Base-by-base conservation (phyloP, 2,113 vertebrate genomes). In the Plotosus lineatus region DNA sequence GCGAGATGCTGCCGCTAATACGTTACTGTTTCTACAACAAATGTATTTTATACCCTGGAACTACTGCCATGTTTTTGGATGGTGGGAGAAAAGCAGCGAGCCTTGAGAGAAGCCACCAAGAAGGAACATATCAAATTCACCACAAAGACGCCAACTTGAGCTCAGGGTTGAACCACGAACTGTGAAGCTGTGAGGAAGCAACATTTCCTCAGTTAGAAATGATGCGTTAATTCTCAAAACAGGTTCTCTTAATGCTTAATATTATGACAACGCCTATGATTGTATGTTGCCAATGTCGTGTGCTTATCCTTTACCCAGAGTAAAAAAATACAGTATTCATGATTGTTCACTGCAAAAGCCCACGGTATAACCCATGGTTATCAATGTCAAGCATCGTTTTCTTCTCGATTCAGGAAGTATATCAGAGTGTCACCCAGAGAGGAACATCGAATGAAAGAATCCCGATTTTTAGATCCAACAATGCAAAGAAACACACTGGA, bases 331-430 rank as follows among this genome's bases (percentile, higher is more conserved):
- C 33, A 38, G 4, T 56, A 78, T 31, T 81, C 85, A 33, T 84
- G 87, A 90, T 90, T 90, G 90, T 89, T 75, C 82, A 85, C 89
- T 85, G 88, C 88, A 86, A 83, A 68, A 84, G 74, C 83, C n/a
- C 76, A 74, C 63, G 75, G 72, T 88, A 90, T 82, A 83, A 85
- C 66, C 74, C 75, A 60, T 66, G 87, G 82, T 83, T 77, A 88
- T 83, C 83, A 88, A n/a, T n/a, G 68, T 85, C 69, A 84, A 38
- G 60, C 76, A 58, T 80, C 51, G 56, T 46, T 40, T 28, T 46
- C 74, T 21, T 78, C 46, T 82, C 42, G 68, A 86, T 61, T 78
- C 50, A 63, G 84, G 69, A 77, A 85, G 56, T 75, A 72, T 33
- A 46, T 60, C 76, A 85, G 21, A 48, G 55, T 74, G 60, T 71